Evolutionary conservation across 2,888 invertebrate species (phyloP).

Genomic region (Dermolepida albohirtum): DNA sequence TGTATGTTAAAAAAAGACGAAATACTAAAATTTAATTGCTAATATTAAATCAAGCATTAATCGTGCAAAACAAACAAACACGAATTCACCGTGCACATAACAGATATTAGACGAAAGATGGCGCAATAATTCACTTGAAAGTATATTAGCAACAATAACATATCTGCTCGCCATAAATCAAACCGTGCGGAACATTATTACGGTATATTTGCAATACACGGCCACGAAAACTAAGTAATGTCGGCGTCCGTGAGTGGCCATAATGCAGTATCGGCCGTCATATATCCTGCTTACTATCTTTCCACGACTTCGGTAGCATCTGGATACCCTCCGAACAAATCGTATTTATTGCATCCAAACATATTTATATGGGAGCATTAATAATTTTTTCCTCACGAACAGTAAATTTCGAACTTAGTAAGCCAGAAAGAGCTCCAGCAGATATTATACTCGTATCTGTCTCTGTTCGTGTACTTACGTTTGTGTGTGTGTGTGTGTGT

Average conservation of each 20-base stretch:
- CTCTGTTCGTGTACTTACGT: not conserved
- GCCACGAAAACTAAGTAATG: constrained; percentile 52
- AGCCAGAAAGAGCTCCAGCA: not conserved
- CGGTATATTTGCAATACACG: constrained; percentile 28
- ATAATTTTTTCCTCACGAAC: constrained; percentile 52
- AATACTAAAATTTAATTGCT: no score
- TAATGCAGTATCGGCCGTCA: constrained; percentile 60
- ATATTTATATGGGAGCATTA: constrained; percentile 60
- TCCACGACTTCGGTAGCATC: constrained; percentile 53
- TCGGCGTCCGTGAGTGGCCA: constrained; percentile 50
- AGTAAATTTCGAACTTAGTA: constrained; percentile 24
- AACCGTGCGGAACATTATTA: constrained; percentile 27
- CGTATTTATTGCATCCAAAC: constrained; percentile 59
- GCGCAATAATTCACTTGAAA: constrained; percentile 26
- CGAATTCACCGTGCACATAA: not conserved
- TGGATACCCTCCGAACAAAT: constrained; percentile 43
- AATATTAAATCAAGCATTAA: no score
- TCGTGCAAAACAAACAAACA: no score
- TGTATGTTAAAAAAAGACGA: no score
- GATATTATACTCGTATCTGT: not conserved
- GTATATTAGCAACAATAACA: constrained; percentile 33
- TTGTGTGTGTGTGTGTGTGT: not conserved
- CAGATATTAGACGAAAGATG: constrained; percentile 29
- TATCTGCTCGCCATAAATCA: constrained; percentile 25
- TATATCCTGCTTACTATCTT: constrained; percentile 59